phyloP scores from a whole-genome alignment of 2,797 vertebrate genomes.

The Cephalopachus bancanus region DNA sequence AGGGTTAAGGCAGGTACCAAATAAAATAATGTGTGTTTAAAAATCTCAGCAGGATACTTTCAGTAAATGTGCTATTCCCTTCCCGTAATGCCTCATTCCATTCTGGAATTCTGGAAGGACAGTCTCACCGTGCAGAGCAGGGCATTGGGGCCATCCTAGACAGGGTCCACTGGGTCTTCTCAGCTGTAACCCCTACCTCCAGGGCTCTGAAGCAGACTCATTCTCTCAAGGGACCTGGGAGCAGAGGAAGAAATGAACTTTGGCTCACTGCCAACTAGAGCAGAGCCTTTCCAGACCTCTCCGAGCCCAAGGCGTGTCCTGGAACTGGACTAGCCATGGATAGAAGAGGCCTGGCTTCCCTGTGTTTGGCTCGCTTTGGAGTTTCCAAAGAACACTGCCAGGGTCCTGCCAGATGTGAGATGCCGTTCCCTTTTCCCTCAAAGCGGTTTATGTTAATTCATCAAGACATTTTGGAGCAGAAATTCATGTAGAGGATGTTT shows the following conservation, averaged over 20 bases:
- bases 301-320: conserved; percentile 60
- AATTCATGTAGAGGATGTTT: conserved; percentile 62
- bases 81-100: neutral
- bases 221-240: conserved; percentile 50
- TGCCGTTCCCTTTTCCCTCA: conserved; percentile 37
- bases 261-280: conserved; percentile 66
- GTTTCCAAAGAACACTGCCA: conserved; percentile 68
- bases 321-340: conserved; percentile 48
- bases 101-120: conserved; percentile 27
- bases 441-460: conserved; percentile 63
- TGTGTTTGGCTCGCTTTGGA: conserved; percentile 25
- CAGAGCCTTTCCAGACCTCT: conserved; percentile 61
- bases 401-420: conserved; percentile 16
- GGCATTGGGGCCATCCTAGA: neutral
- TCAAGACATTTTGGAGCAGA: conserved; percentile 51
- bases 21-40: neutral
- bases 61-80: neutral
- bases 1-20: neutral
- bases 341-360: conserved; percentile 49
- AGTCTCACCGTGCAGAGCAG: neutral
- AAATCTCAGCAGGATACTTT: neutral
- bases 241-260: conserved; percentile 64
- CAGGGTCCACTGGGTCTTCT: neutral
- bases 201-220: neutral
- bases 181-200: neutral